These are phyloP conservation scores for Drosophila ficusphila DNA, from an alignment of 1,140 invertebrate genomes.

Conservation along the genomic window DNA sequence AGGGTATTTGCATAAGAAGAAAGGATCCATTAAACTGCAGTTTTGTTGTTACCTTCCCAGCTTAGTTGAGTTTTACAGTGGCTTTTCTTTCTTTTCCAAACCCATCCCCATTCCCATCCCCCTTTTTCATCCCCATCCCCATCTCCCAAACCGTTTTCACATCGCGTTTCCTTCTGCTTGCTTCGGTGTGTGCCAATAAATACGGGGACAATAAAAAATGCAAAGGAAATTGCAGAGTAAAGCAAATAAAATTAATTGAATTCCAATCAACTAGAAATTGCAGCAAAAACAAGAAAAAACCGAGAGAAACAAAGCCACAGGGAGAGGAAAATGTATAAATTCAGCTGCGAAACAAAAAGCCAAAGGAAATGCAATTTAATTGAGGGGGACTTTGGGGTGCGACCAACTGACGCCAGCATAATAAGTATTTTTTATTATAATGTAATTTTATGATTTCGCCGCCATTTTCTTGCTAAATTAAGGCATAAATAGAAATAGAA, in stretches of 20 bases:
- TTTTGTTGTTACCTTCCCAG: constrained; percentile 33
- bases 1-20: constrained; percentile 23
- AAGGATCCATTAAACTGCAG: constrained; percentile 69
- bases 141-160: background rate
- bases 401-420: constrained; percentile 59
- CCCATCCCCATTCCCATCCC: background rate
- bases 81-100: constrained; percentile 20
- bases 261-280: constrained; percentile 83
- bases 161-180: constrained; percentile 23
- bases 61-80: constrained; percentile 42
- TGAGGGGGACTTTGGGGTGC: constrained; percentile 5
- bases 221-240: constrained; percentile 80
- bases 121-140: constrained; percentile 1
- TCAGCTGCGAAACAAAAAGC: constrained; percentile 49
- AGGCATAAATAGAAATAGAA: constrained; percentile 79
- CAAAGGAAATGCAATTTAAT: constrained; percentile 68
- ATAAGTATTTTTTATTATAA: constrained; percentile 76
- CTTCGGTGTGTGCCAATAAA: constrained; percentile 69
- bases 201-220: constrained; percentile 79
- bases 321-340: constrained; percentile 73
- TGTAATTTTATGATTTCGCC: constrained; percentile 80
- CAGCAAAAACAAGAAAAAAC: constrained; percentile 52
- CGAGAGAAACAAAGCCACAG: constrained; percentile 52
- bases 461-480: constrained; percentile 82
- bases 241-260: constrained; percentile 84